Evolutionary conservation across 2,888 invertebrate genomes (phyloP), one percentile per base, ranked within the genome.

Genomic region (Pyrrhia umbra): DNA sequence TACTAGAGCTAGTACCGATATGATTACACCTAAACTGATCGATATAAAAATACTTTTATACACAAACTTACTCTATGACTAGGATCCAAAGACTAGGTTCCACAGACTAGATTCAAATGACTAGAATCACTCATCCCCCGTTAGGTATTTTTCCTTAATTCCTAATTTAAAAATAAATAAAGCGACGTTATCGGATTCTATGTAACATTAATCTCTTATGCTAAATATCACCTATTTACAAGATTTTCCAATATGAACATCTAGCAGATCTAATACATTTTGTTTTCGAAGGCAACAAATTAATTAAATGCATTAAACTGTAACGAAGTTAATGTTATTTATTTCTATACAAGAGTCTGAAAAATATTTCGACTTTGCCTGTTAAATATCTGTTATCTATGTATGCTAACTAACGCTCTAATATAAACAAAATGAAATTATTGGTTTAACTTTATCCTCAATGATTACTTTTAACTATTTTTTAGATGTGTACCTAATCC

Each of bases 71-170:
- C 37, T 61, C 58, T 62, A 77, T 45, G 69, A 75, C 72, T 77
- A 75, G 65, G 60, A 63, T 70, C 47, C 56, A 69, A 45, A 39
- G 68, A 76, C 73, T 67, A 75, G 77, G 57, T 66, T 67, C 69
- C 61, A 70, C 20, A 68, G 81, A 81, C 80, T 84, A 86, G 80
- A 78, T 71, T 75, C 83, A 84, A 88, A 89, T 90, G 91, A 92
- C 92, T 91, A 92, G 91, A 90, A 84, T 77, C 85, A 92, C 92
- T 90, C 91, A 90, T 91, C 90, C 83, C 60, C 54, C 52, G 23
- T 56, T 51, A 67, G 52, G 43, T 62, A 74, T 62, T 47, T 49
- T 56, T 40, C 47, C 68, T 67, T 75, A 72, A 23, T 39, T 15
- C 39, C 68, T 73, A 66, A 68, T 68, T 68, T 75, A 67, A 76